phyloP scores from a whole-genome alignment of 2,113 vertebrate species.

The Phocoena sinus region DNA sequence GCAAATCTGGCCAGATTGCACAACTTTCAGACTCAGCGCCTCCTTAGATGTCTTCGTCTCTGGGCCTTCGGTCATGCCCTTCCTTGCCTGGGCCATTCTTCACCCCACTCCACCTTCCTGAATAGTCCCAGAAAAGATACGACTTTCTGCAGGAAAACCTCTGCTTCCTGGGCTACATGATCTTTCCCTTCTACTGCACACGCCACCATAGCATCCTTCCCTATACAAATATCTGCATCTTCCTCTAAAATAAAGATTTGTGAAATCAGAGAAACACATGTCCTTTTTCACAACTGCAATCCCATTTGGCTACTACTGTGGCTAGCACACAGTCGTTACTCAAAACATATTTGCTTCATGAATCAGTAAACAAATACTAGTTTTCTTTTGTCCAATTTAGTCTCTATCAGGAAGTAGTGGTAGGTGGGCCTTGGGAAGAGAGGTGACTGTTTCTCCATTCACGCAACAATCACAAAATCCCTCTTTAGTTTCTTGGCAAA shows the following conservation, averaged over 20 bases:
- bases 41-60: neutral
- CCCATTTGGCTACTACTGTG: neutral
- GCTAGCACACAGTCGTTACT: neutral
- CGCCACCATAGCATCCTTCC: neutral
- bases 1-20: neutral
- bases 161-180: neutral
- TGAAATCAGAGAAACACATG: neutral
- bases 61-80: neutral
- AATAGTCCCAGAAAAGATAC: neutral
- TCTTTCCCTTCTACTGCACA: neutral
- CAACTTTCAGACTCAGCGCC: rapidly evolving
- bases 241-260: neutral
- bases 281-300: neutral
- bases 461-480: too few species aligned
- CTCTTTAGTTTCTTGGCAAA: neutral
- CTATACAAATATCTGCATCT: rapidly evolving
- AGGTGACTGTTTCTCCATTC: neutral
- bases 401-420: neutral
- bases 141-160: neutral
- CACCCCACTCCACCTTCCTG: neutral
- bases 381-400: neutral
- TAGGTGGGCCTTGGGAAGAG: neutral
- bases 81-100: neutral
- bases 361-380: neutral
- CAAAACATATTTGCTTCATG: neutral